Conservation (phyloP, 2,113 vertebrate genomes). For the Suricata suricatta region DNA sequence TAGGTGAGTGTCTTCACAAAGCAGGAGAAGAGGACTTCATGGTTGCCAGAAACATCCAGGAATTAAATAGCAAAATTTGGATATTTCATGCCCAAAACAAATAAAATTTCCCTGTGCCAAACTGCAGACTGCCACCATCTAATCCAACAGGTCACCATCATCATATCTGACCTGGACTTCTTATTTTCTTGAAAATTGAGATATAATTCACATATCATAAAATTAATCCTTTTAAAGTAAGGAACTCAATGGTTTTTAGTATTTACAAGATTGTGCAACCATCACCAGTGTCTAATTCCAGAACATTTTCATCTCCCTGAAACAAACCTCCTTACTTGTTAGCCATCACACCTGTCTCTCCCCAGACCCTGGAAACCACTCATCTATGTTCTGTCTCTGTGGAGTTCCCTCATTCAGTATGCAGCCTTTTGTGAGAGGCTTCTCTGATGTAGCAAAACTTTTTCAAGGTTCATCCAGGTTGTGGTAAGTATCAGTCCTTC, state of each 20-base stretch:
- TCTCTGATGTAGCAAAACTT: neutral
- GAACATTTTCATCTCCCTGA: neutral
- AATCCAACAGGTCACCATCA: neutral
- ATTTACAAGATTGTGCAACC: neutral
- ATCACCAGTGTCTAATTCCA: neutral
- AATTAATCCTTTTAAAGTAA: neutral
- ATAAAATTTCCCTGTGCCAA: neutral
- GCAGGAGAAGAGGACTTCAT: neutral
- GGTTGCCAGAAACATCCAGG: neutral
- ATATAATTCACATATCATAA: neutral
- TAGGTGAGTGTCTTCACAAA: neutral
- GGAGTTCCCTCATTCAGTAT: neutral
- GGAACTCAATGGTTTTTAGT: neutral
- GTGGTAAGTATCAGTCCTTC: neutral
- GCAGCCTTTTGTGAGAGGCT: neutral
- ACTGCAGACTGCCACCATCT: neutral
- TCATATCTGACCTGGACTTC: neutral
- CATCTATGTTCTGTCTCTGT: neutral
- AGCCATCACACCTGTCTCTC: neutral
- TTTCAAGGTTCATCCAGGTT: neutral
- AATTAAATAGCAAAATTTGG: neutral
- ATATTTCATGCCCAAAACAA: neutral
- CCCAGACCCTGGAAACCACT: neutral
- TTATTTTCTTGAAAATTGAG: neutral
- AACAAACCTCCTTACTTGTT: neutral